A percentile compares a stretch with the other conserved stretches of the same genome.
Evolutionary conservation across 2,113 vertebrate genomes (phyloP).

Genomic region (Otolemur garnettii): DNA sequence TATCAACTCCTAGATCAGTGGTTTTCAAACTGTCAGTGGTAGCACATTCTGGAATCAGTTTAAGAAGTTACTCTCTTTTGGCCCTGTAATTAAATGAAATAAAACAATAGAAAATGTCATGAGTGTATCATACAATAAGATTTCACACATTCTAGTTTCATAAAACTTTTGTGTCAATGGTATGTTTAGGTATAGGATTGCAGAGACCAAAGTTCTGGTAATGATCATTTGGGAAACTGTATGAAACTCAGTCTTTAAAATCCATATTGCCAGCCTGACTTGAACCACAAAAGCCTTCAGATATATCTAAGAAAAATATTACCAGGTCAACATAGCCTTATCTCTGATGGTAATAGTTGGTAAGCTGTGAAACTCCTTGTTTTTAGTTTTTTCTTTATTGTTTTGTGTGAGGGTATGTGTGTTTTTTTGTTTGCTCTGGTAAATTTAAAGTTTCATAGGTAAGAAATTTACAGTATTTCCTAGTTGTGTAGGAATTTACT

Average conservation of each 20-base stretch:
- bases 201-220: neutral
- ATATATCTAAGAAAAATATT: neutral
- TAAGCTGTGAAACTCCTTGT: neutral
- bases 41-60: neutral
- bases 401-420: neutral
- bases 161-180: neutral
- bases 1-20: neutral
- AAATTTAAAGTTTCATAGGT: neutral
- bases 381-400: neutral
- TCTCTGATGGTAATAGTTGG: neutral
- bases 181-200: neutral
- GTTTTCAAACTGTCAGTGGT: slow-evolving; percentile 38
- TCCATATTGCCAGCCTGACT: neutral
- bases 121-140: neutral
- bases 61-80: neutral
- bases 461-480: neutral
- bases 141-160: neutral
- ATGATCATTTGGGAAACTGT: neutral
- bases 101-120: neutral
- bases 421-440: neutral
- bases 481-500: slow-evolving; percentile 27
- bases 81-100: neutral
- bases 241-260: neutral
- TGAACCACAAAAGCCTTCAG: neutral
- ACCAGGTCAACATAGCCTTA: neutral